phyloP scores from a whole-genome alignment of 2,113 vertebrate species.

The Psammodynastes pulverulentus region DNA sequence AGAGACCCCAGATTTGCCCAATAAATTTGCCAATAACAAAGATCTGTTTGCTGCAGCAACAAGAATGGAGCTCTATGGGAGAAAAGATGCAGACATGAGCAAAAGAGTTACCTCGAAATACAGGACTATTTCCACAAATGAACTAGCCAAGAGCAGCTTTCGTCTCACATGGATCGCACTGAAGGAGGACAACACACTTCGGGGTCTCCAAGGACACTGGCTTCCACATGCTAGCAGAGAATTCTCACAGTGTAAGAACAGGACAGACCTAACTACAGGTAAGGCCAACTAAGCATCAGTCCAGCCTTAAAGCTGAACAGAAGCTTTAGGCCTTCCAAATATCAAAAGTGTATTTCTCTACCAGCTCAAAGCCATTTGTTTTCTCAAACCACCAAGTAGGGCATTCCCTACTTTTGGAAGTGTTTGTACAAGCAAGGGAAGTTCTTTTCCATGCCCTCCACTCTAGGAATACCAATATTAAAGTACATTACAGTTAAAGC shows the following conservation, averaged over 20 bases:
- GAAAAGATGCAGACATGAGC: slow-evolving; percentile 85
- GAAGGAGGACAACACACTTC: slow-evolving; percentile 83
- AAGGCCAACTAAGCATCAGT: slow-evolving; percentile 8
- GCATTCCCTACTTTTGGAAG: background rate
- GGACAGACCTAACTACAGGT: slow-evolving; percentile 55
- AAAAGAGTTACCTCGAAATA: slow-evolving; percentile 86
- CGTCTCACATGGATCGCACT: slow-evolving; percentile 80
- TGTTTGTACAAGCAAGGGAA: background rate
- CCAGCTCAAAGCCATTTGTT: background rate
- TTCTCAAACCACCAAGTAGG: background rate
- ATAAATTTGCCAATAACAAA: slow-evolving; percentile 10
- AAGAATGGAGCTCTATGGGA: slow-evolving; percentile 55
- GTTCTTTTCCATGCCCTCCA: background rate
- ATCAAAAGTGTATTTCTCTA: background rate
- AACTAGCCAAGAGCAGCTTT: slow-evolving; percentile 87
- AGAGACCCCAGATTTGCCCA: slow-evolving; percentile 14
- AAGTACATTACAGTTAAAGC: background rate
- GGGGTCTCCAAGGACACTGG: slow-evolving; percentile 82
- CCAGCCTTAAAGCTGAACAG: slow-evolving; percentile 13
- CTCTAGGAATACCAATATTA: background rate
- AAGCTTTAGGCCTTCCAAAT: slow-evolving; percentile 6
- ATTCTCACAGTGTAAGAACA: slow-evolving; percentile 79
- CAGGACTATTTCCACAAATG: slow-evolving; percentile 85
- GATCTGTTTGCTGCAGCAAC: slow-evolving; percentile 25
- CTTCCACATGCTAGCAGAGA: slow-evolving; percentile 81